Conservation (phyloP, 2,797 vertebrate species). For the Mormyrops attenuatus region DNA sequence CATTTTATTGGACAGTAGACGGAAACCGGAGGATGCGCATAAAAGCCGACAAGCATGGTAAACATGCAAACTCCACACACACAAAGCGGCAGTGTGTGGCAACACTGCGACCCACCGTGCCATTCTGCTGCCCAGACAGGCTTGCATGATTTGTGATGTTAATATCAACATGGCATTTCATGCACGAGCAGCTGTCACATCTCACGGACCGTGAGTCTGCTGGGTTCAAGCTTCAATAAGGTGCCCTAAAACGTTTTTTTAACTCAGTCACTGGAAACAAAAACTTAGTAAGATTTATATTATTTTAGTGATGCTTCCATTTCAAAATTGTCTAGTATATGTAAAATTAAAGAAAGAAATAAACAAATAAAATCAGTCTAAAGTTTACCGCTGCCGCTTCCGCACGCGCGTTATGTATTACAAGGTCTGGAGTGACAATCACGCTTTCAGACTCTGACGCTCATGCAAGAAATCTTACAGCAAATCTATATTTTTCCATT, state of each 20-base stretch:
- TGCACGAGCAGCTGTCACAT: neutral
- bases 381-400: neutral
- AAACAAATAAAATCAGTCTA: neutral
- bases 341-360: too few relatives aligned
- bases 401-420: neutral
- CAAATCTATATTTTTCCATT: neutral
- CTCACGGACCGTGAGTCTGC: neutral
- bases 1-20: neutral
- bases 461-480: neutral
- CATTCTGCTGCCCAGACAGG: neutral
- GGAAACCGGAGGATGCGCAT: neutral
- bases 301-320: neutral
- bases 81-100: too few relatives aligned
- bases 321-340: neutral
- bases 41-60: neutral
- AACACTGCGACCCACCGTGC: neutral
- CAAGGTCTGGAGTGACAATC: neutral
- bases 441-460: neutral
- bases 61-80: neutral
- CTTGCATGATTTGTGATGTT: neutral
- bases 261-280: neutral
- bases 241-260: neutral
- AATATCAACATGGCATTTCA: neutral
- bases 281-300: neutral
- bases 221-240: neutral